Percentiles rank a stretch among this genome's conserved stretches.
These are phyloP conservation scores for Rugalucina vietnamica DNA, from an alignment of 2,888 invertebrate species.

Conservation along the genomic window DNA sequence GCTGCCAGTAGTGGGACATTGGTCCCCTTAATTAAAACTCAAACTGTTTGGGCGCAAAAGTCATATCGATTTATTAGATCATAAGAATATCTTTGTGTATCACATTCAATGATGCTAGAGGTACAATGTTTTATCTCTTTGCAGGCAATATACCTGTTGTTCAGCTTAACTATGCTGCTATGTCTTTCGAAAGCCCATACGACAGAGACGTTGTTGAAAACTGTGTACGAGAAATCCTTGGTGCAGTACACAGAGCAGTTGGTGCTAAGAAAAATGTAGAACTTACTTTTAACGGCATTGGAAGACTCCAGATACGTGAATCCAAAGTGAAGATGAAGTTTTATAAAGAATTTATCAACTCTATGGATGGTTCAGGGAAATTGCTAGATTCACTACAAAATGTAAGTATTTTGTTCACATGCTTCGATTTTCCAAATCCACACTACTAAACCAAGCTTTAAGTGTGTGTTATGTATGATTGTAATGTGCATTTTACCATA, in stretches of 20 bases:
- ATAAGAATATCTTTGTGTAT: too few relatives aligned
- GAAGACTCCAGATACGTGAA: constrained; percentile 81
- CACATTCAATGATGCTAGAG: too few relatives aligned
- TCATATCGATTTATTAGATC: too few relatives aligned
- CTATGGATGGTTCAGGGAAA: constrained; percentile 82
- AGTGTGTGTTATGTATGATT: too few relatives aligned
- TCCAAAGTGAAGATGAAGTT: constrained; percentile 83
- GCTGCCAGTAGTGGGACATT: too few relatives aligned
- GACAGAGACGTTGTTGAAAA: constrained; percentile 82
- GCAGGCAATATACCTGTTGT: constrained; percentile 83
- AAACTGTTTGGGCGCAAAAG: too few relatives aligned
- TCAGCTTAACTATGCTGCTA: constrained; percentile 81
- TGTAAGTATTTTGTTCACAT: constrained; percentile 81
- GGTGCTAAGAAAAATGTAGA: constrained; percentile 81
- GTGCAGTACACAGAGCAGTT: constrained; percentile 78
- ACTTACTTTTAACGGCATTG: constrained; percentile 82
- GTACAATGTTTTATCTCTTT: constrained; percentile 25
- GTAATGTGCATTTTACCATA: too few relatives aligned
- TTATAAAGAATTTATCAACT: constrained; percentile 83
- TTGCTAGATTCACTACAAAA: constrained; percentile 82
- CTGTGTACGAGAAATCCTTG: constrained; percentile 82
- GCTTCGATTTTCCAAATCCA: too few relatives aligned
- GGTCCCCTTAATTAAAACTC: too few relatives aligned
- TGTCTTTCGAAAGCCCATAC: constrained; percentile 82
- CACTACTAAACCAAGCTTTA: too few relatives aligned